Percentiles rank a stretch among this genome's conserved stretches.
phyloP scores from a whole-genome alignment of 1,140 invertebrate species.

The Cydia pomonella region DNA sequence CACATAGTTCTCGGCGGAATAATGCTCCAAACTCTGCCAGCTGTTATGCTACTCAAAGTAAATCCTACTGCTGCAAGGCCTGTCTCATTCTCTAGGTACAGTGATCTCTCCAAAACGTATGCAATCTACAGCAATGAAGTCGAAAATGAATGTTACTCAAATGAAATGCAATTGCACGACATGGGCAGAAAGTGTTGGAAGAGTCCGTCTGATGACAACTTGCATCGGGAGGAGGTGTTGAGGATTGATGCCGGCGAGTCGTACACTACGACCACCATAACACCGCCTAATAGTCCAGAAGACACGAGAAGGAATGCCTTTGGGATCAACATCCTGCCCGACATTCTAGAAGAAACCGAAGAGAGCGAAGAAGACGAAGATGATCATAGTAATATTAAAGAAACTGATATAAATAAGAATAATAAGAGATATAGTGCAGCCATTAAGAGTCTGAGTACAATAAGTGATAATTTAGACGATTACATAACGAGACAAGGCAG shows the following conservation, averaged over 20 bases:
- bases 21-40: conserved; percentile 72
- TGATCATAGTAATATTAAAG: conserved; percentile 43
- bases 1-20: conserved; percentile 67
- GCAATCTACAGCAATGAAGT: conserved; percentile 64
- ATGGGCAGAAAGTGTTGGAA: conserved; percentile 76
- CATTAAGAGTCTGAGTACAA: conserved; percentile 76
- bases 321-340: conserved; percentile 76
- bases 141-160: conserved; percentile 54
- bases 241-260: conserved; percentile 49
- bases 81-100: conserved; percentile 60
- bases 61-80: conserved; percentile 54
- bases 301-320: conserved; percentile 70
- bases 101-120: conserved; percentile 67
- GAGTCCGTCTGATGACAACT: conserved; percentile 74
- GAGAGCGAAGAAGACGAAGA: conserved; percentile 57
- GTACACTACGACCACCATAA: conserved; percentile 56
- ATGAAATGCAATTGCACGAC: conserved; percentile 71
- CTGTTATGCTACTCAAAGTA: conserved; percentile 66
- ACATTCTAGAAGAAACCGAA: conserved; percentile 78
- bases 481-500: conserved; percentile 70
- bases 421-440: conserved; percentile 64
- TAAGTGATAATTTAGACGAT: conserved; percentile 76
- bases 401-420: conserved; percentile 48
- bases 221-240: conserved; percentile 47
- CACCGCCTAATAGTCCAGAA: conserved; percentile 75